Percentiles rank a stretch among this genome's conserved stretches.
Evolutionary conservation across 2,888 invertebrate genomes (phyloP).

Genomic region (Protula sp.): DNA sequence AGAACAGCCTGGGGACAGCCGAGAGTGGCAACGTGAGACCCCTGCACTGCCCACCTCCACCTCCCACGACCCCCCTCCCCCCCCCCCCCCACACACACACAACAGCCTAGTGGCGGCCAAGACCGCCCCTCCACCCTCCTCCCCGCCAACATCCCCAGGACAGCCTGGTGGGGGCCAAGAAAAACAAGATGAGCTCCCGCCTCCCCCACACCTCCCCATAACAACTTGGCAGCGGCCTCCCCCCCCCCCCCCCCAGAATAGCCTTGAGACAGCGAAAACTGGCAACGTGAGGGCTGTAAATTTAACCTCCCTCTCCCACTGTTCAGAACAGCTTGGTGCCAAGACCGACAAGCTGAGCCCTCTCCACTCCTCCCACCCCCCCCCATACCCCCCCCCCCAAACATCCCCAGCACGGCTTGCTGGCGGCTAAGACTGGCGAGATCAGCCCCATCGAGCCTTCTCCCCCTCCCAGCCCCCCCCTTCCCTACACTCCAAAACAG

Average conservation of each 20-base stretch:
- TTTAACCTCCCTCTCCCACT: no score
- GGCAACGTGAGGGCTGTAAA: constrained; percentile 55
- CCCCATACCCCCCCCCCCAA: no score
- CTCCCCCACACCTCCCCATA: no score
- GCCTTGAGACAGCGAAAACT: constrained; percentile 58
- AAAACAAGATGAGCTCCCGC: constrained; percentile 59
- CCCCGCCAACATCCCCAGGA: no score
- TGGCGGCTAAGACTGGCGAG: not conserved
- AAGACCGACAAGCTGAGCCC: no score
- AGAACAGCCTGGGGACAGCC: constrained; percentile 61
- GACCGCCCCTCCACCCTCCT: constrained; percentile 5
- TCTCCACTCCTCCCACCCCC: no score
- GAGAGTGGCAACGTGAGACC: constrained; percentile 58
- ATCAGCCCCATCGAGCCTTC: not conserved
- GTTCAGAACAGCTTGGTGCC: no score
- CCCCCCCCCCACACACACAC: constrained; percentile 64
- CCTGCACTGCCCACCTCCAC: not conserved
- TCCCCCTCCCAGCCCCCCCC: no score
- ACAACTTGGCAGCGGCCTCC: no score
- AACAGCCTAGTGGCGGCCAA: constrained; percentile 58
- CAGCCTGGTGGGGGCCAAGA: constrained; percentile 58
- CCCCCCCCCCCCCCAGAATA: no score
- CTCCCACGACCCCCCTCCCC: no score
- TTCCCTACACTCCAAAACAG: no score
- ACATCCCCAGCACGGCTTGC: not conserved